Evolutionary conservation across 2,797 vertebrate genomes (phyloP), one percentile per base, ranked within the genome.

Genomic region (Gambelia wislizenii): DNA sequence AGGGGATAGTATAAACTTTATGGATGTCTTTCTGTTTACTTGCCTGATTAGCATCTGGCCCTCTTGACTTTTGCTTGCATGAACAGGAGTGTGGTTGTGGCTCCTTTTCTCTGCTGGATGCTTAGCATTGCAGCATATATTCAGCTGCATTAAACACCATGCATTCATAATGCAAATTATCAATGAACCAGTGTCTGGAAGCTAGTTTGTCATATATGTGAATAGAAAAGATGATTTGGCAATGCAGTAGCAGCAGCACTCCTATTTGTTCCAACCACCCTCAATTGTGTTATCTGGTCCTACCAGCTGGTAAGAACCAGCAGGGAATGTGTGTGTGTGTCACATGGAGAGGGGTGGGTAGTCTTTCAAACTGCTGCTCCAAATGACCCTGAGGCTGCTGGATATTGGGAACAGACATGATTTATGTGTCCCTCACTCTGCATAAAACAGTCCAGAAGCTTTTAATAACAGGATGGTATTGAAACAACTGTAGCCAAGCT

Each of bases 351-450:
- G 72, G 72, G 25, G 33, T 33, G 49, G 52, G 87, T 88, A 91
- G 93, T 93, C 92, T 91, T 10, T 2, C 89, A 61, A 87, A 92
- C 95, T 36, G 77, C 92, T 87, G 87, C 92, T 94, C 92, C 94
- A 3, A 76, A 9, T 96, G 96, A 96, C 97, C 97, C 96, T 96
- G 95, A 95, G 92, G 87, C 94, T 91, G 93, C 92, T 90, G 89
- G 64, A 89, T 85, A 76, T 75, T 64, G 83, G 79, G 76, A 70
- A 81, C 59, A 86, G 77, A 86, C 83, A 79, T 30, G 94, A 95
- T n/a, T 52, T n/a, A 69, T 39, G 27, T 47, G 59, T 52, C 33
- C 95, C 93, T 22, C 81, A 86, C 93, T 95, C 44, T 7, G 88
- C 36, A 80, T 94, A 84, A 94, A 94, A 80, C 47, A 69, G 92